These are phyloP conservation scores for Okamejei kenojei DNA, from an alignment of 2,797 vertebrate genomes.

Conservation along the genomic window DNA sequence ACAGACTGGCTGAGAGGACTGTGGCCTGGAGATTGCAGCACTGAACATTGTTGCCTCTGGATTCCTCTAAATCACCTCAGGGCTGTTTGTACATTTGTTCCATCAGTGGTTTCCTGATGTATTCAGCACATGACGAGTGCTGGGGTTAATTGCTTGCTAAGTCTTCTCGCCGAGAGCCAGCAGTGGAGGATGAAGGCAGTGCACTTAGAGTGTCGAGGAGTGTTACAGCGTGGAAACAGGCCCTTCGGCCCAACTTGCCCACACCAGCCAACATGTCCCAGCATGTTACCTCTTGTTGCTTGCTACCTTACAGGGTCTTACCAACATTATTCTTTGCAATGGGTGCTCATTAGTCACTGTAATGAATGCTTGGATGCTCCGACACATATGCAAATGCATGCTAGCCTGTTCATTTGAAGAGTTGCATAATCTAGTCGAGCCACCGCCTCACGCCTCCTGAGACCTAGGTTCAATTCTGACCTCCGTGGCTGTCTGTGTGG, in stretches of 20 bases:
- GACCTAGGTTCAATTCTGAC: too few relatives aligned
- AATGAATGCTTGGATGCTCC: neutral
- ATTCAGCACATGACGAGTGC: slow-evolving; percentile 9
- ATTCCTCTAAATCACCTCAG: neutral
- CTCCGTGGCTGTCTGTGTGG: too few relatives aligned
- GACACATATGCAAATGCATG: neutral
- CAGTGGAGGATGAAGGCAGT: neutral
- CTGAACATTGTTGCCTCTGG: neutral
- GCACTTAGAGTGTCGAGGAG: neutral
- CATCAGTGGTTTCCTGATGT: slow-evolving; percentile 24
- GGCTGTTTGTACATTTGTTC: neutral
- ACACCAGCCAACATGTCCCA: too few relatives aligned
- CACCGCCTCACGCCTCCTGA: too few relatives aligned
- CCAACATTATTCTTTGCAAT: too few relatives aligned
- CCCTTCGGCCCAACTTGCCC: too few relatives aligned
- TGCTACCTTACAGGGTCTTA: neutral
- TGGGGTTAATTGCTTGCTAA: neutral
- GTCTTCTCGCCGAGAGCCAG: neutral
- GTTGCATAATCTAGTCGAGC: too few relatives aligned
- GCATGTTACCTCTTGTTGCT: neutral
- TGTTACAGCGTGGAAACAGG: too few relatives aligned
- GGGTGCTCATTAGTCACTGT: neutral
- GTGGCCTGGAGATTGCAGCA: neutral
- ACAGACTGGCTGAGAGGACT: neutral
- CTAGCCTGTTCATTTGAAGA: neutral